Conservation (phyloP, 53 echinoderm and acorn worm genomes). For the Luidia sarsii region DNA sequence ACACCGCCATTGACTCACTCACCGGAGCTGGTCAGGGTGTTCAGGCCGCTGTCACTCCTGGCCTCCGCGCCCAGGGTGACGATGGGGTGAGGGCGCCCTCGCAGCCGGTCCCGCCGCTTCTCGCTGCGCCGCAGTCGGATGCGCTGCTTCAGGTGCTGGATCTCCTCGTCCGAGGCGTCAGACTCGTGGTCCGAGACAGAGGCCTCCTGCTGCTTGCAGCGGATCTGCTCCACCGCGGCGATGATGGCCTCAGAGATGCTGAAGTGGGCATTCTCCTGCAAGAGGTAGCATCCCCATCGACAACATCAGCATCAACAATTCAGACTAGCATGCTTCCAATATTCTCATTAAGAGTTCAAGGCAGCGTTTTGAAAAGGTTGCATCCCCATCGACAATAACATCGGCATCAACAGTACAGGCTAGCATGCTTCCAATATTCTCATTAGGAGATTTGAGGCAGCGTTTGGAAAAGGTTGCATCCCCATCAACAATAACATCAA, state of each 20-base stretch:
- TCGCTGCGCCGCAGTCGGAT: conserved; percentile 87
- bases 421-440: too few species aligned
- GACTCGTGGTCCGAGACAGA: conserved; percentile 85
- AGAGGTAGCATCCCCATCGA: too few species aligned
- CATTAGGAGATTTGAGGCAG: too few species aligned
- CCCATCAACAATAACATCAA: too few species aligned
- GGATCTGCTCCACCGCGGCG: conserved; percentile 97
- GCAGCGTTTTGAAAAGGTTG: too few species aligned
- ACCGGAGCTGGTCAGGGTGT: conserved; percentile 37
- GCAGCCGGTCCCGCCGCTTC: conserved; percentile 64
- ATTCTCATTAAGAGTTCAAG: too few species aligned
- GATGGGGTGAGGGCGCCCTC: background rate
- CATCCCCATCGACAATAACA: too few species aligned
- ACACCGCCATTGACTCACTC: background rate
- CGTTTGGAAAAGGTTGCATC: too few species aligned
- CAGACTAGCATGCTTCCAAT: too few species aligned
- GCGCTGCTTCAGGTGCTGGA: conserved; percentile 93
- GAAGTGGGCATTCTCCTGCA: conserved; percentile 97
- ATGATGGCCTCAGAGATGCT: conserved; percentile 98
- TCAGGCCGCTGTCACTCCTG: conserved; percentile 27
- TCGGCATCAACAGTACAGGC: too few species aligned
- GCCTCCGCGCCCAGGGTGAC: background rate
- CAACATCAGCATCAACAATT: too few species aligned
- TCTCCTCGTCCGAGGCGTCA: conserved; percentile 95
- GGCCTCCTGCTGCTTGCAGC: conserved; percentile 73